phyloP scores from a whole-genome alignment of 2,888 invertebrate genomes.

The Drosophila silvestris region DNA sequence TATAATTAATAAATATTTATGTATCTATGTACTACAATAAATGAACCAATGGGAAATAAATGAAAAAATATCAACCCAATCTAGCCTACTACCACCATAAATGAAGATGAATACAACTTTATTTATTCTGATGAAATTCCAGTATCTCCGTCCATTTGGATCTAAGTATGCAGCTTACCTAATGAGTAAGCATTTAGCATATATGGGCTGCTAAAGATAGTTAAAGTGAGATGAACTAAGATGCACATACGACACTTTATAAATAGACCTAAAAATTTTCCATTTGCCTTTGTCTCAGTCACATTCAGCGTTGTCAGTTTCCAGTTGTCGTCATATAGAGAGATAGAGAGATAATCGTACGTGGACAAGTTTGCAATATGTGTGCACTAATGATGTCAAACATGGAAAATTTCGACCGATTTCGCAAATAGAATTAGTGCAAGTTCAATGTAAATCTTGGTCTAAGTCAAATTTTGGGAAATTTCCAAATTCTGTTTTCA shows the following conservation, averaged over 20 bases:
- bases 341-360: conserved; percentile 60
- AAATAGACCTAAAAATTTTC: conserved; percentile 72
- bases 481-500: background rate
- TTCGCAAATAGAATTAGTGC: no score
- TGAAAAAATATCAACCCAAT: background rate
- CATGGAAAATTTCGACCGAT: conserved; percentile 46
- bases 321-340: conserved; percentile 15
- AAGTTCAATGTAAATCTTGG: background rate
- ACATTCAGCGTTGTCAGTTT: conserved; percentile 10
- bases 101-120: background rate
- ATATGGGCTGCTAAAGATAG: conserved; percentile 11
- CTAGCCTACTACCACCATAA: background rate
- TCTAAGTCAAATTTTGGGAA: background rate
- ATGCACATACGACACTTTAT: conserved; percentile 37
- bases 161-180: background rate
- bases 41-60: background rate
- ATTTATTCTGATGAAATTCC: background rate
- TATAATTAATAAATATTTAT: background rate
- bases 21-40: background rate
- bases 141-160: background rate
- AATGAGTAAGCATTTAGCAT: conserved; percentile 25
- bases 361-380: conserved; percentile 48
- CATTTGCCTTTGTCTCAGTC: conserved; percentile 63
- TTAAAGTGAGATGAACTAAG: conserved; percentile 17
- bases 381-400: conserved; percentile 47